Conservation (phyloP, 2,113 vertebrate species). For the Scalopus aquaticus region DNA sequence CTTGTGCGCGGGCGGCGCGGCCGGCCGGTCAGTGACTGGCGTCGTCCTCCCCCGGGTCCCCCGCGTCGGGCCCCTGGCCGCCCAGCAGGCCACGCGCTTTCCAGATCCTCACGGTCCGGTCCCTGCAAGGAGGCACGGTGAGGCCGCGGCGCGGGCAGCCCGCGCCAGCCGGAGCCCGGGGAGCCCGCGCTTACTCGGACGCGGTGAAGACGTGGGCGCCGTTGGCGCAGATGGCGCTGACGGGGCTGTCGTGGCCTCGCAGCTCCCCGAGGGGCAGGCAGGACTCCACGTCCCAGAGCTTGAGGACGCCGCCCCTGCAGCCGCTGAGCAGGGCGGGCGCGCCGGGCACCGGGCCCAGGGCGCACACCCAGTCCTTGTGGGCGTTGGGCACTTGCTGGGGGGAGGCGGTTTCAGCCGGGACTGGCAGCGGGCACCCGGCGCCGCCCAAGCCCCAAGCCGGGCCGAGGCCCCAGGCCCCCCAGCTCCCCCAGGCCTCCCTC, state of each 20-base stretch:
- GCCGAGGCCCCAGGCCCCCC: no score
- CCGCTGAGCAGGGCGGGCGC: constrained; percentile 90
- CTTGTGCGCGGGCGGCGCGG: not conserved
- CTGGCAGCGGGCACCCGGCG: no score
- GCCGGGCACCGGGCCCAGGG: constrained; percentile 90
- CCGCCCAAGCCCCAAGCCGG: no score
- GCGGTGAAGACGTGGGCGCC: constrained; percentile 95
- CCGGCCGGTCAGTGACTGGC: constrained; percentile 86
- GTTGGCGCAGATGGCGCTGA: constrained; percentile 95
- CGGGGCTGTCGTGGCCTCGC: constrained; percentile 94
- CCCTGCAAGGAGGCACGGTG: constrained; percentile 83
- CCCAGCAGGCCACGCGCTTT: constrained; percentile 91
- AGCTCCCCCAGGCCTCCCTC: no score
- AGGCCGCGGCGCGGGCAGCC: not conserved
- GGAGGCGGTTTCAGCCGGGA: no score
- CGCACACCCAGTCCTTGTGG: constrained; percentile 94
- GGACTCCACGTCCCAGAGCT: constrained; percentile 93
- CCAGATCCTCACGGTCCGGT: constrained; percentile 98
- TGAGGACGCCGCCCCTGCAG: constrained; percentile 93
- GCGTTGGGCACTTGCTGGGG: constrained; percentile 92
- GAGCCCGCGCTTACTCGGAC: constrained; percentile 92
- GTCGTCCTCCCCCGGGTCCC: constrained; percentile 90
- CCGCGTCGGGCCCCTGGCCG: constrained; percentile 87
- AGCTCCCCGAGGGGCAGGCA: constrained; percentile 90
- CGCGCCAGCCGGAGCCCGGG: no score